phyloP scores from a whole-genome alignment of 2,888 invertebrate genomes.

The Chirona hameri region DNA sequence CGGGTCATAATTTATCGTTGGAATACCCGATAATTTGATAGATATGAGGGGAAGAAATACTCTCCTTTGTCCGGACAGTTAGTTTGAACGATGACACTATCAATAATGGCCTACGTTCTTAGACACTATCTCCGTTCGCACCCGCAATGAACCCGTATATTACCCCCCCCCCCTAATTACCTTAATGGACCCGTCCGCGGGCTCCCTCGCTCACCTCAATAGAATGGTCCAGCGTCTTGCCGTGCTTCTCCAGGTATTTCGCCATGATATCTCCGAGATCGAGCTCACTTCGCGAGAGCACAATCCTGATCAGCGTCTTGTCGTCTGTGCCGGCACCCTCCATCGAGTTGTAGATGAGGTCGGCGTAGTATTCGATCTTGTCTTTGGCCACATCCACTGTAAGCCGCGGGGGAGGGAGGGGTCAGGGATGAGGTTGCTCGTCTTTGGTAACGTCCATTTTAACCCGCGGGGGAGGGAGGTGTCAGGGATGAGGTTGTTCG shows the following conservation, averaged over 20 bases:
- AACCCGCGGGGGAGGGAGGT: too few relatives aligned
- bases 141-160: too few relatives aligned
- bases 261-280: constrained; percentile 36
- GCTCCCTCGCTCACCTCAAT: neutral
- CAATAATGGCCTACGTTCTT: too few relatives aligned
- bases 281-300: constrained; percentile 38
- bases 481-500: too few relatives aligned
- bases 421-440: too few relatives aligned
- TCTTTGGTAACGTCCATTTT: neutral
- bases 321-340: constrained; percentile 39
- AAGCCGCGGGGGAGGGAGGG: neutral
- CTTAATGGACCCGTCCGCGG: neutral
- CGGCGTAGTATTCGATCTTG: constrained; percentile 37
- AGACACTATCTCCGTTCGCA: too few relatives aligned
- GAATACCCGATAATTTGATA: too few relatives aligned
- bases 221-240: constrained; percentile 29
- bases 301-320: constrained; percentile 37
- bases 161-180: neutral
- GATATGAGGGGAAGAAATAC: too few relatives aligned
- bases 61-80: too few relatives aligned
- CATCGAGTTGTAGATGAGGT: constrained; percentile 35
- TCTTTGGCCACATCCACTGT: constrained; percentile 38
- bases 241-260: constrained; percentile 36
- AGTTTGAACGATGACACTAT: too few relatives aligned
- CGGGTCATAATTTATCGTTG: neutral